phyloP scores from a whole-genome alignment of 2,113 vertebrate species.

The Seriola aureovittata region DNA sequence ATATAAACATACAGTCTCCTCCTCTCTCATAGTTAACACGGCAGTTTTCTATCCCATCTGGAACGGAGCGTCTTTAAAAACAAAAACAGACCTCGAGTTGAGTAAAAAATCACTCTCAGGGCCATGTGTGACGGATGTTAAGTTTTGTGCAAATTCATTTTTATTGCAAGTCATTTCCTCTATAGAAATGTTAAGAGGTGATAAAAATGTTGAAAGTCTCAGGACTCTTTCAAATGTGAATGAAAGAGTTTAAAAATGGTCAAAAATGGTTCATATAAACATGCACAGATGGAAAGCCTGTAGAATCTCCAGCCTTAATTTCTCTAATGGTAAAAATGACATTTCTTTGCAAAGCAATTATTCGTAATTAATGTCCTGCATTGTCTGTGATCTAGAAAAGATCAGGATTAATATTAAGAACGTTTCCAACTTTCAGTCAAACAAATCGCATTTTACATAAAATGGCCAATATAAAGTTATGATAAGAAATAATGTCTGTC shows the following conservation, averaged over 20 bases:
- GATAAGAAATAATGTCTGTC: not conserved
- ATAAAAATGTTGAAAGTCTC: not conserved
- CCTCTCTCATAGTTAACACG: slow-evolving; percentile 20
- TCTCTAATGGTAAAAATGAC: too few species aligned
- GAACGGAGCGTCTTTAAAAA: slow-evolving; percentile 24
- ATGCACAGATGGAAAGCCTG: too few species aligned
- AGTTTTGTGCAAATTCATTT: not conserved
- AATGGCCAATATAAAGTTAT: not conserved
- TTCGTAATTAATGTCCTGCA: not conserved
- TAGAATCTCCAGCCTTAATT: too few species aligned
- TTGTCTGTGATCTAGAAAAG: not conserved
- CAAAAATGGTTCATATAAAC: not conserved
- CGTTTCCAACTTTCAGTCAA: not conserved
- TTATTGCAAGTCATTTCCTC: slow-evolving; percentile 6
- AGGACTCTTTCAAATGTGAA: not conserved
- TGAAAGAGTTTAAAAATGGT: too few species aligned
- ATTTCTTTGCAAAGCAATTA: not conserved
- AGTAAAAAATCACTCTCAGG: slow-evolving; percentile 7
- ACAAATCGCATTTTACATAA: not conserved
- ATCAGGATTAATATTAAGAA: not conserved
- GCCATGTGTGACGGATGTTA: not conserved
- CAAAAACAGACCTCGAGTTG: slow-evolving; percentile 22
- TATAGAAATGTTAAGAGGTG: not conserved
- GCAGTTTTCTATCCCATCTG: slow-evolving; percentile 29
- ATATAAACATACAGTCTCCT: slow-evolving; percentile 1